Evolutionary conservation across 2,888 invertebrate species (phyloP).

Genomic region (Andrena fulva): DNA sequence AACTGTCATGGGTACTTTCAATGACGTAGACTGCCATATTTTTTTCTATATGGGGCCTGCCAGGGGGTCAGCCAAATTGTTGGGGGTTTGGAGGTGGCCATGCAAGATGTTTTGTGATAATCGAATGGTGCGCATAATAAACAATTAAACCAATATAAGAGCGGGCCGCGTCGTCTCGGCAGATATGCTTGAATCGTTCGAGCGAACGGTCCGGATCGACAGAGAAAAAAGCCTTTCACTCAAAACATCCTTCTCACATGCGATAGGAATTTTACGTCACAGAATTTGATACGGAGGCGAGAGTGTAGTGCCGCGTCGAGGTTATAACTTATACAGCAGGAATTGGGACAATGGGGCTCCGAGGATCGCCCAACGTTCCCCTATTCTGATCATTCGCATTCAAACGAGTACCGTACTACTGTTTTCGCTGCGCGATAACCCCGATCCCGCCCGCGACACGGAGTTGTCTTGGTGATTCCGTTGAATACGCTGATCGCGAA

Average conservation of each 20-base stretch:
- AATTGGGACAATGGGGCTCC: constrained; percentile 59
- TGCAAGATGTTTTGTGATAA: constrained; percentile 79
- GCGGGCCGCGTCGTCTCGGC: constrained; percentile 57
- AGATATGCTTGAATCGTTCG: constrained; percentile 69
- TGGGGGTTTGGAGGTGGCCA: constrained; percentile 78
- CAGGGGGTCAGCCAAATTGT: constrained; percentile 81
- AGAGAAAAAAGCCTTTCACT: constrained; percentile 61
- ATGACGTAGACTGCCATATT: constrained; percentile 80
- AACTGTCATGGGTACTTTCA: constrained; percentile 62
- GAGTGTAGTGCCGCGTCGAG: constrained; percentile 65
- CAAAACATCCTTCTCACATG: constrained; percentile 69
- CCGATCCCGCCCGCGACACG: constrained; percentile 40
- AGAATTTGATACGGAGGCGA: constrained; percentile 59
- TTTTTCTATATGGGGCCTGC: constrained; percentile 78
- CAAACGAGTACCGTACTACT: constrained; percentile 38
- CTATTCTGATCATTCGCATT: constrained; percentile 30
- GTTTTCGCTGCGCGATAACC: constrained; percentile 32
- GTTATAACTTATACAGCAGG: constrained; percentile 58
- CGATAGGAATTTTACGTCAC: constrained; percentile 69
- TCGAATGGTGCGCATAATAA: constrained; percentile 79
- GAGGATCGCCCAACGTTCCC: constrained; percentile 23
- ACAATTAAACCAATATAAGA: constrained; percentile 70
- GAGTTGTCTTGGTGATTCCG: constrained; percentile 58
- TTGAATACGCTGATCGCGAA: constrained; percentile 61
- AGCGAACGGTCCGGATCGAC: constrained; percentile 52